Base-by-base conservation (phyloP, 2,888 invertebrate species). In the Drosophila subsilvestris region DNA sequence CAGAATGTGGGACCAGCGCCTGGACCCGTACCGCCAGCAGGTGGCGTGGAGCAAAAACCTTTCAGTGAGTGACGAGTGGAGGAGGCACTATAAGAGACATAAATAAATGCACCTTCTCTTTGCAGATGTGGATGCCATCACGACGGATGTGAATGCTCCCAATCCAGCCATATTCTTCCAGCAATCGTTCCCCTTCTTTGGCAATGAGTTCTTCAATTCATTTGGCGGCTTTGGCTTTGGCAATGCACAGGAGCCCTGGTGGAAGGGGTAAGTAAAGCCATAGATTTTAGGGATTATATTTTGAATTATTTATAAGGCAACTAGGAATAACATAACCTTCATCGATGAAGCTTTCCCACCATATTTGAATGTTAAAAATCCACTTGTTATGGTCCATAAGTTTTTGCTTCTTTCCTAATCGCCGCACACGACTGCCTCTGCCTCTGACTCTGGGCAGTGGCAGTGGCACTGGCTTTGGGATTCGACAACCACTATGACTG, bases 221-320 rank as follows among this genome's bases (percentile, higher is more conserved):
- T 92, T 92, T 63, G 90, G 90, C 12, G 89, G 90, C 22, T 91
- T 92, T 37, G 91, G 90, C 20, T 84, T 92, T 48, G 90, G 89
- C 3, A 84, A 82, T 14, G 81, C 84, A 25, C 88, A 87, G 56
- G 86, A 89, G 48, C 89, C 90, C 18, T 92, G 92, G 88, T 92
- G 92, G 92, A 91, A 89, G 72, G 92, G 92, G 92, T 92, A 72
- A 92, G 92, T 71, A 37, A 10, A 53, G 9, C n/a, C 14, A 2
- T 7, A 5, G 5, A 32, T 10, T 32, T 1, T 14, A 37, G 5
- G 37, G 14, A 6, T 14, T 14, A 37, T 12, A 5, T 37, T 32
- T n/a, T n/a, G n/a, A n/a, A n/a, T n/a, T n/a, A n/a, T n/a, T n/a
- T n/a, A n/a, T n/a, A 9, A 32, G 22, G 22, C 22, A 22, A 22